A percentile compares a stretch with the other conserved stretches of the same genome.
Conservation (phyloP, 1,140 invertebrate species). For the Sinella curviseta region DNA sequence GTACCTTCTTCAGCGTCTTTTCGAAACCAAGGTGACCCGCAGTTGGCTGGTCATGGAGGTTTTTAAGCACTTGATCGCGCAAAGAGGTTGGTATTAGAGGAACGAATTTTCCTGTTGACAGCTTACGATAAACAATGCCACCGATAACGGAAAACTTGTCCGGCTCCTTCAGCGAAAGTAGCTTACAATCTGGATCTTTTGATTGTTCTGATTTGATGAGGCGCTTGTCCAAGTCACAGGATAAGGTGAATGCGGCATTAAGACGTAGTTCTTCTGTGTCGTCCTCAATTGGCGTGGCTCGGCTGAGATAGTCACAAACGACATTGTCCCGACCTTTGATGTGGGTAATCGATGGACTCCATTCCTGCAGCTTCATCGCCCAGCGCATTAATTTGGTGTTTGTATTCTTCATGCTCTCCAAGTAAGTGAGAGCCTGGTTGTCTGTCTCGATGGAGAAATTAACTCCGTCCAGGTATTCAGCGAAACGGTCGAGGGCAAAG, state of each 20-base stretch:
- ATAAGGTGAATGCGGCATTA: no score
- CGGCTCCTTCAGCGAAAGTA: no score
- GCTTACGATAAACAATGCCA: no score
- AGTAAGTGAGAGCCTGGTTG: slow-evolving; percentile 25
- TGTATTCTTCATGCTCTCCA: slow-evolving; percentile 23
- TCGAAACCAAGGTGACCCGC: slow-evolving; percentile 9
- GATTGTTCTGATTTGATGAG: no score
- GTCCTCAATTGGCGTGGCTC: not conserved
- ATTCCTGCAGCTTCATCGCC: slow-evolving; percentile 31
- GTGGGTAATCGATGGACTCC: slow-evolving; percentile 25
- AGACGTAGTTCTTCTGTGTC: no score
- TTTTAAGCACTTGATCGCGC: not conserved
- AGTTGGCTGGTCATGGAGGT: not conserved
- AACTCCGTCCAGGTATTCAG: slow-evolving; percentile 29
- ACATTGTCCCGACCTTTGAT: slow-evolving; percentile 31
- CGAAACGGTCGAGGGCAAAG: slow-evolving; percentile 56
- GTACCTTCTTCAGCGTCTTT: not conserved
- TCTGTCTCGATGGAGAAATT: slow-evolving; percentile 25
- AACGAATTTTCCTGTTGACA: not conserved
- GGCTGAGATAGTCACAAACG: slow-evolving; percentile 30
- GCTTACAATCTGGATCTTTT: no score
- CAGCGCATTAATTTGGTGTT: slow-evolving; percentile 26
- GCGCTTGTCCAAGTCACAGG: no score
- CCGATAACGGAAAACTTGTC: no score
- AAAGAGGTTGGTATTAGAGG: not conserved